Conservation (phyloP, 2,888 invertebrate genomes). For the Melikaiella ostensackeni region DNA sequence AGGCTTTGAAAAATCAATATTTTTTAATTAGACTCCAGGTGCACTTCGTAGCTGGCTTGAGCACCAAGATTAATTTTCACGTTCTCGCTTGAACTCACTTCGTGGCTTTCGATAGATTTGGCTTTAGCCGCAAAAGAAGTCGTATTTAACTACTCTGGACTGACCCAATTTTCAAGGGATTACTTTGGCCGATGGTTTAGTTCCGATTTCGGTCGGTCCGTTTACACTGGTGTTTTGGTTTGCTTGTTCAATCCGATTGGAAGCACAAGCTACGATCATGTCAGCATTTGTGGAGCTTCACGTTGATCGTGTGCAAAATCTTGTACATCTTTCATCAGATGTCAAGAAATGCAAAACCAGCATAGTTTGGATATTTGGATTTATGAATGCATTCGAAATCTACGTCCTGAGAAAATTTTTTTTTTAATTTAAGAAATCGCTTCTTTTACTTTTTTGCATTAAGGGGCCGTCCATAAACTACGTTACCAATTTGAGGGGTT, state of each 20-base stretch:
- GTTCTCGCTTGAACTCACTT: constrained; percentile 24
- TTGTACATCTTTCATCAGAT: background rate
- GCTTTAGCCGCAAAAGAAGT: constrained; percentile 12
- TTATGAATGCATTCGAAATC: background rate
- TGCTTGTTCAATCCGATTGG: constrained; percentile 25
- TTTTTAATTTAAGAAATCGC: no score
- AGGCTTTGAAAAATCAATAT: constrained; percentile 11
- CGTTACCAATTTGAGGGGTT: no score
- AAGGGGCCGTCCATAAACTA: no score
- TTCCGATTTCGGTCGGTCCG: constrained; percentile 4
- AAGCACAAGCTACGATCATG: constrained; percentile 11
- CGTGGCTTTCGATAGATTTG: constrained; percentile 21
- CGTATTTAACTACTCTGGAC: constrained; percentile 16
- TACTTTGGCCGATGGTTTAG: constrained; percentile 23
- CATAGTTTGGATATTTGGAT: background rate
- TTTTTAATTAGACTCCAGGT: constrained; percentile 32
- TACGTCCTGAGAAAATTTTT: no score
- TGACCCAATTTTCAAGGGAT: constrained; percentile 29
- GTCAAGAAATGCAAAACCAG: background rate
- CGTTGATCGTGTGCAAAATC: background rate
- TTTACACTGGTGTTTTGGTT: constrained; percentile 34
- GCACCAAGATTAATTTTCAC: constrained; percentile 10
- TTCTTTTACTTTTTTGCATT: no score
- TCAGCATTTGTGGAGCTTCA: constrained; percentile 1
- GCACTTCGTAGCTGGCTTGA: constrained; percentile 11